Conservation (phyloP, 2,797 vertebrate genomes). For the Synaphobranchus kaupii region DNA sequence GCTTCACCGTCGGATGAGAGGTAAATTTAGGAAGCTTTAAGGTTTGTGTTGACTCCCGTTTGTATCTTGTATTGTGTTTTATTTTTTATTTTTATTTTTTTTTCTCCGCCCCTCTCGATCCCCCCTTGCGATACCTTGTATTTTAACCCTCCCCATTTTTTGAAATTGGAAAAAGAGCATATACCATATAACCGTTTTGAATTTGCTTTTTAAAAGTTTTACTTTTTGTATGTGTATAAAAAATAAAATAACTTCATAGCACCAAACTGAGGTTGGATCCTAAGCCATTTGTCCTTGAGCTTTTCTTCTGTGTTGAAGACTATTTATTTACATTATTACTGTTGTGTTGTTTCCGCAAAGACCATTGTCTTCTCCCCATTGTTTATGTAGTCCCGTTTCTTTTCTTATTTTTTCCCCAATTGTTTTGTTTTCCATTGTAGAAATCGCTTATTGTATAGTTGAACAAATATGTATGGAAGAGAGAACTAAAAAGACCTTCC, state of each 20-base stretch:
- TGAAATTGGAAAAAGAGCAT: not conserved
- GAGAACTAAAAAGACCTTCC: not conserved
- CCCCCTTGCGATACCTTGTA: not conserved
- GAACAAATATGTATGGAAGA: not conserved
- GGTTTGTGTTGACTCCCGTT: not conserved
- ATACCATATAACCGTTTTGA: not conserved
- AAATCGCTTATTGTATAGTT: not conserved
- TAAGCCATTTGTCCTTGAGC: not conserved
- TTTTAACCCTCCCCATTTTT: not conserved
- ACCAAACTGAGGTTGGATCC: not conserved
- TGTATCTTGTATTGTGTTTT: not conserved
- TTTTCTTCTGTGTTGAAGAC: not conserved
- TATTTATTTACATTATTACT: conserved; percentile 9
- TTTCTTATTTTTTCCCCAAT: not conserved
- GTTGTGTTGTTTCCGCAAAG: conserved; percentile 60
- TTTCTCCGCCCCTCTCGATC: not conserved
- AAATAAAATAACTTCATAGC: not conserved
- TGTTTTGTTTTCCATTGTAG: not conserved
- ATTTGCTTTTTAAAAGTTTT: conserved; percentile 16
- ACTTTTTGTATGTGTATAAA: conserved; percentile 17
- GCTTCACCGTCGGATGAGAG: not conserved
- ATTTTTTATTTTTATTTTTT: too few species aligned
- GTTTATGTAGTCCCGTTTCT: not conserved
- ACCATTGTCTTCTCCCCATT: conserved; percentile 53
- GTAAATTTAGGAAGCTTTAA: not conserved